A percentile compares a stretch with the other conserved stretches of the same genome.
Evolutionary conservation across 2,888 invertebrate genomes (phyloP).

Genomic region (Strigamia transsilvanica): DNA sequence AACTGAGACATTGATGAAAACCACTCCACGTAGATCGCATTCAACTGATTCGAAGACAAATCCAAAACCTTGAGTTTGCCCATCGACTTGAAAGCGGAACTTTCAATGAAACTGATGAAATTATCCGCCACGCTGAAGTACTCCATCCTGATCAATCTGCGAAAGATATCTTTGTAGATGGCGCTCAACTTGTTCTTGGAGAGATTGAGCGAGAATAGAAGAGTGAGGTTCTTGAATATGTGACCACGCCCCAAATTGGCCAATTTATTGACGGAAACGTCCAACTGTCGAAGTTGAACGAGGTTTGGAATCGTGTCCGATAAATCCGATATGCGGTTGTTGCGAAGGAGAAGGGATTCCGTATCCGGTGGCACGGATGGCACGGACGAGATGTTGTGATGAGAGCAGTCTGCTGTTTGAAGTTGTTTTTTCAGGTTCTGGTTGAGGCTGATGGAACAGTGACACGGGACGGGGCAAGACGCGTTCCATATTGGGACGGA

Average conservation of each 20-base stretch:
- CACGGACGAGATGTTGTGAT: constrained; percentile 59
- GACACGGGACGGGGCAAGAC: constrained; percentile 5
- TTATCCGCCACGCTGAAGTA: constrained; percentile 63
- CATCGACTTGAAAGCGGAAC: constrained; percentile 64
- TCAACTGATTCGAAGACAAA: constrained; percentile 63
- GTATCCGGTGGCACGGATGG: constrained; percentile 62
- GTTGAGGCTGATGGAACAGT: background rate
- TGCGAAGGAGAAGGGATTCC: constrained; percentile 61
- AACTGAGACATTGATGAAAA: constrained; percentile 63
- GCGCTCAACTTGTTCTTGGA: constrained; percentile 62
- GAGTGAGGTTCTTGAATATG: constrained; percentile 62
- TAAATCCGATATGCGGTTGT: constrained; percentile 61
- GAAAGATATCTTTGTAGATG: constrained; percentile 59
- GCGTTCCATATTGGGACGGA: constrained; percentile 36
- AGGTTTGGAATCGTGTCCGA: constrained; percentile 60
- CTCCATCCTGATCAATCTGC: constrained; percentile 60
- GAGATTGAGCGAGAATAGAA: constrained; percentile 62
- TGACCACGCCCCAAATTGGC: constrained; percentile 61
- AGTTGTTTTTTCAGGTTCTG: constrained; percentile 52
- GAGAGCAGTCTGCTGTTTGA: constrained; percentile 63
- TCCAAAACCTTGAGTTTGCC: constrained; percentile 61
- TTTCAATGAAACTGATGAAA: constrained; percentile 62
- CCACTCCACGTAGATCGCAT: constrained; percentile 63
- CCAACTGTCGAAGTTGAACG: constrained; percentile 62
- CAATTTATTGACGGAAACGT: constrained; percentile 64